Percentiles rank a stretch among this genome's conserved stretches.
phyloP scores from a whole-genome alignment of 1,140 invertebrate genomes.

The Apolygus lucorum region DNA sequence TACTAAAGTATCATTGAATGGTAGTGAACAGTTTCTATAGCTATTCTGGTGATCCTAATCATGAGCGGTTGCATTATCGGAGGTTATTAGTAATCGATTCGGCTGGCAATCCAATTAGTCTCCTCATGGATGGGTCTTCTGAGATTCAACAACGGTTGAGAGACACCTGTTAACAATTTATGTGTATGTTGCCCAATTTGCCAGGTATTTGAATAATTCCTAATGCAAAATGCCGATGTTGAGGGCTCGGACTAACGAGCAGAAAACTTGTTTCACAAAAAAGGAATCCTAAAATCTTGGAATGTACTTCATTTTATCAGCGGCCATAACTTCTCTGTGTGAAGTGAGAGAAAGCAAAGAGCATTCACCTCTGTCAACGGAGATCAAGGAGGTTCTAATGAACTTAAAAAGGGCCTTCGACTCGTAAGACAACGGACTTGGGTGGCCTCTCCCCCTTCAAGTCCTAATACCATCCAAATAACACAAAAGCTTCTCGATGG shows the following conservation, averaged over 20 bases:
- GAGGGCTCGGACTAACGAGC: not conserved
- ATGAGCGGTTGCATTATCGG: too few species aligned
- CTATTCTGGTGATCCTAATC: too few species aligned
- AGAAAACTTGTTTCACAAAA: not conserved
- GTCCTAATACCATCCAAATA: conserved; percentile 14
- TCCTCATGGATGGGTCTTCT: too few species aligned
- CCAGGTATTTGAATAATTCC: not conserved
- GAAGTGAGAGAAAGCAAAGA: conserved; percentile 13
- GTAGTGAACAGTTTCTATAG: too few species aligned
- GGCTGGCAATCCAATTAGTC: too few species aligned
- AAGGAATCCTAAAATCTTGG: conserved; percentile 4
- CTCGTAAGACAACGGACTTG: conserved; percentile 14
- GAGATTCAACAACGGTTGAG: too few species aligned
- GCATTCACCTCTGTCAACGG: conserved; percentile 14
- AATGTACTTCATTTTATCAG: conserved; percentile 11
- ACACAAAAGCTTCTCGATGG: conserved; percentile 8
- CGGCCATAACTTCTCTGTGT: not conserved
- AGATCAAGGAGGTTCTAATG: conserved; percentile 15
- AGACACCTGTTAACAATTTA: not conserved
- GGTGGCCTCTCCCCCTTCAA: conserved; percentile 7
- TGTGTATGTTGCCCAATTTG: too few species aligned
- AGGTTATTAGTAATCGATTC: too few species aligned
- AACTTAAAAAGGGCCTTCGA: conserved; percentile 16
- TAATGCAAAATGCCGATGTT: not conserved
- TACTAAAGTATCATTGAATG: too few species aligned